phyloP scores from a whole-genome alignment of 2,888 invertebrate genomes.

The Resseliella maxima region DNA sequence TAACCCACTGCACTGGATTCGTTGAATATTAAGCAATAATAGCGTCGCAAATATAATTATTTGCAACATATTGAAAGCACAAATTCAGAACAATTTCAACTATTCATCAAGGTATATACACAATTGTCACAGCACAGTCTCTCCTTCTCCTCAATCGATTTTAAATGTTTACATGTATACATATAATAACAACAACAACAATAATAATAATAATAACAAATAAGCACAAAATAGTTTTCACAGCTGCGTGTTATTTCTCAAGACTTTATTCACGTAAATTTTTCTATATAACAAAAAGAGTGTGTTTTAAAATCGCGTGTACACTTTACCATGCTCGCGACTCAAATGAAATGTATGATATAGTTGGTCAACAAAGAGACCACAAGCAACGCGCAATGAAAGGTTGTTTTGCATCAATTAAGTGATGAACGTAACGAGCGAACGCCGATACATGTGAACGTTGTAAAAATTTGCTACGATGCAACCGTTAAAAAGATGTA shows the following conservation, averaged over 20 bases:
- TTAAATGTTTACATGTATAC: not conserved
- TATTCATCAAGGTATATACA: not conserved
- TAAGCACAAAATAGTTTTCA: not conserved
- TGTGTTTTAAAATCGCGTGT: conserved; percentile 5
- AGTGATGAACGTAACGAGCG: not conserved
- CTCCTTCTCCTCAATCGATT: not conserved
- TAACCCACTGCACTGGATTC: conserved; percentile 17
- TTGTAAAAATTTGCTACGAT: not conserved
- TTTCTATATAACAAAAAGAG: not conserved
- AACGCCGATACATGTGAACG: not conserved
- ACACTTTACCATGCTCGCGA: conserved; percentile 28
- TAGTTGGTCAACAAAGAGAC: conserved; percentile 44
- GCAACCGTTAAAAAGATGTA: too few species aligned
- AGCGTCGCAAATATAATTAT: not conserved
- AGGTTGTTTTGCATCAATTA: conserved; percentile 43
- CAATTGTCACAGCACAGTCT: not conserved
- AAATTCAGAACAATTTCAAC: not conserved
- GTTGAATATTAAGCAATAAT: conserved; percentile 10
- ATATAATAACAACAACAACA: not conserved
- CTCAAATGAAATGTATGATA: conserved; percentile 19
- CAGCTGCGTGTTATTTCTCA: not conserved
- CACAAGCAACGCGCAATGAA: not conserved
- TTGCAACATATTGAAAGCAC: conserved; percentile 8
- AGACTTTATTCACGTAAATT: conserved; percentile 2
- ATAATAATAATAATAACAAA: not conserved